These are phyloP conservation scores for Toxotes lorentzi DNA, from an alignment of 2,797 vertebrate genomes.

Conservation along the genomic window DNA sequence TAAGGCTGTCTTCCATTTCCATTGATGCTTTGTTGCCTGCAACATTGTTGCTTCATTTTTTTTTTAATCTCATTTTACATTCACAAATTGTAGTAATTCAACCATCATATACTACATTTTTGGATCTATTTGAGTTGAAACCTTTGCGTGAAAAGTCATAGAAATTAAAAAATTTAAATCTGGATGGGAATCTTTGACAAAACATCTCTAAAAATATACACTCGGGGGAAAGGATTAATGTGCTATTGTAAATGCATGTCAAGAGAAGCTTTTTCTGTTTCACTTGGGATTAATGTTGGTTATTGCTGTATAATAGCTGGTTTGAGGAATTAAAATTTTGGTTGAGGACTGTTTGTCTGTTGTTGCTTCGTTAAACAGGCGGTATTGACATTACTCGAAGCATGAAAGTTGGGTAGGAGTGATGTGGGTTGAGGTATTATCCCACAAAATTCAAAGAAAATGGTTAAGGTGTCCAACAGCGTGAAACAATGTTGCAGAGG, in stretches of 20 bases:
- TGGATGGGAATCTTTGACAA: not conserved
- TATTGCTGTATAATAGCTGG: conserved; percentile 16
- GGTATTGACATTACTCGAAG: not conserved
- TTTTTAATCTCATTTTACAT: not conserved
- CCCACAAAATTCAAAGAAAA: conserved; percentile 1
- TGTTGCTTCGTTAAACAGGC: conserved; percentile 3
- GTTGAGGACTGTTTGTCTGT: conserved; percentile 17
- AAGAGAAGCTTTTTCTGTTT: conserved; percentile 22
- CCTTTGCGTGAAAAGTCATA: not conserved
- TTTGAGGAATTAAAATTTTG: conserved; percentile 23
- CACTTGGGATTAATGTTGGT: conserved; percentile 26
- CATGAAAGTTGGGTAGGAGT: conserved; percentile 17
- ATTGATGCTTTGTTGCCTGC: not conserved
- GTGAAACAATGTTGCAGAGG: not conserved
- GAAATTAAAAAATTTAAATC: conserved; percentile 1
- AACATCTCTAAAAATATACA: conserved; percentile 7
- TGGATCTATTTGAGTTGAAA: not conserved
- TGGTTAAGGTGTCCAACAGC: not conserved
- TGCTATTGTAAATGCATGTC: not conserved
- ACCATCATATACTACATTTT: not conserved
- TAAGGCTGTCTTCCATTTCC: not conserved
- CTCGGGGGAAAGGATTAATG: not conserved
- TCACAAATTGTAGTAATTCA: not conserved
- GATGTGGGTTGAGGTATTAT: conserved; percentile 31
- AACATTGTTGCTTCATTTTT: not conserved